phyloP scores from a whole-genome alignment of 2,797 vertebrate genomes.

The Denticeps clupeoides region DNA sequence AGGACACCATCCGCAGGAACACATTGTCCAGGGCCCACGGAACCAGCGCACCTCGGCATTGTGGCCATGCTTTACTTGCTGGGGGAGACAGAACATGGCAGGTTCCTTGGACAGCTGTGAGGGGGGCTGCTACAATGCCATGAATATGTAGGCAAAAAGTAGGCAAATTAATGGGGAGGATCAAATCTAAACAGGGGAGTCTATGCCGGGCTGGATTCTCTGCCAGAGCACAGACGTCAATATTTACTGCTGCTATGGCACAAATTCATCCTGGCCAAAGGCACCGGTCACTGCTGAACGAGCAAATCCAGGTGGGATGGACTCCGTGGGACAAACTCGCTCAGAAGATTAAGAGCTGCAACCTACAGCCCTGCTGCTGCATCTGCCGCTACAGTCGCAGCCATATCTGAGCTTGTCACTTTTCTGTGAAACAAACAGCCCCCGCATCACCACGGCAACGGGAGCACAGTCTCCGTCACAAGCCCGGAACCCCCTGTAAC shows the following conservation, averaged over 20 bases:
- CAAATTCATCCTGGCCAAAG: too few relatives aligned
- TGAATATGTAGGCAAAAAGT: constrained; percentile 44
- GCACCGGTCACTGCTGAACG: too few relatives aligned
- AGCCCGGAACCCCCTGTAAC: constrained; percentile 26
- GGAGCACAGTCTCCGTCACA: constrained; percentile 48
- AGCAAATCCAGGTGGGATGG: too few relatives aligned
- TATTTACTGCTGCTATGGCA: constrained; percentile 52
- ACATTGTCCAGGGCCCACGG: too few relatives aligned
- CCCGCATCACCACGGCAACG: constrained; percentile 40
- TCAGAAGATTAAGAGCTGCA: too few relatives aligned
- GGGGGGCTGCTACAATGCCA: constrained; percentile 31
- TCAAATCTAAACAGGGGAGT: constrained; percentile 45
- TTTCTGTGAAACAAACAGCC: constrained; percentile 40
- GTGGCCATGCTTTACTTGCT: constrained; percentile 17
- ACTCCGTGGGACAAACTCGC: too few relatives aligned
- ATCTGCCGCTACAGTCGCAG: constrained; percentile 27
- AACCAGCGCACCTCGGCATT: constrained; percentile 13
- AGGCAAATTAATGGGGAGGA: constrained; percentile 53
- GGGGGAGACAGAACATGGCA: constrained; percentile 34
- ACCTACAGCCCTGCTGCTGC: constrained; percentile 38
- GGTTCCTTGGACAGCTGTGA: constrained; percentile 46
- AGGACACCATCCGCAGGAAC: too few relatives aligned
- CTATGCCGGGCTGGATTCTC: constrained; percentile 40
- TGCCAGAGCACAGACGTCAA: constrained; percentile 40
- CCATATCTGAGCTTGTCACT: constrained; percentile 33